phyloP scores from a whole-genome alignment of 1,140 invertebrate species.

The Drosophila ohnishii region DNA sequence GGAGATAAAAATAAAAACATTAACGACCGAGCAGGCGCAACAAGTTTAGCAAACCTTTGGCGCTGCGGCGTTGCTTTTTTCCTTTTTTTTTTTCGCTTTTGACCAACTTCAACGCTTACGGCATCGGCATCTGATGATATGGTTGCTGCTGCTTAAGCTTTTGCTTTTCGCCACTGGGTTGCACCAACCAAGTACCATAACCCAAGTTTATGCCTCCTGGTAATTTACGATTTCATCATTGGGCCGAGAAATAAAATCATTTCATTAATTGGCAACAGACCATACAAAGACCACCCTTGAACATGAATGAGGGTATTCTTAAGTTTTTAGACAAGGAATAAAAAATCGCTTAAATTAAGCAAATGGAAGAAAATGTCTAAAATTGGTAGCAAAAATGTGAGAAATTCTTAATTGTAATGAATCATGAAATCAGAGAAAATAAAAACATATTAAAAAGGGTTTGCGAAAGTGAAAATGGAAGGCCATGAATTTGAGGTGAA shows the following conservation, averaged over 20 bases:
- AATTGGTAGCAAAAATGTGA: not conserved
- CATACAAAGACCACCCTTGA: slow-evolving; percentile 18
- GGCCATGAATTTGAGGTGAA: not conserved
- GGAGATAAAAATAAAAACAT: slow-evolving; percentile 32
- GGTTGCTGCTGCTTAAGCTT: slow-evolving; percentile 39
- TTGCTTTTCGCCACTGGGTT: slow-evolving; percentile 62
- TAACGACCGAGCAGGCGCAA: slow-evolving; percentile 50
- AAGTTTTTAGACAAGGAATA: not conserved
- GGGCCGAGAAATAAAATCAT: not conserved
- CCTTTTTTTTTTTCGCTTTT: slow-evolving; percentile 39
- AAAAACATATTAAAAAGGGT: not conserved
- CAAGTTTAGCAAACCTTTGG: slow-evolving; percentile 75
- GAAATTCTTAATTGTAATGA: not conserved
- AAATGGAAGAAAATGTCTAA: not conserved
- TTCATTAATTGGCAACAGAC: slow-evolving; percentile 2
- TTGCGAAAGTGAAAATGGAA: slow-evolving; percentile 6
- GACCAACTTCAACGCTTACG: slow-evolving; percentile 75
- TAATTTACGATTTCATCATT: slow-evolving; percentile 40
- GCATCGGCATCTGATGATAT: slow-evolving; percentile 57
- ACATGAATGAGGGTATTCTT: not conserved
- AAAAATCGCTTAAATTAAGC: not conserved
- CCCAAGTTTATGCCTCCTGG: slow-evolving; percentile 34
- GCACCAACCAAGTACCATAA: slow-evolving; percentile 75
- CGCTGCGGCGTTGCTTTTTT: slow-evolving; percentile 12
- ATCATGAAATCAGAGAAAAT: not conserved